Evolutionary conservation across 2,113 vertebrate genomes (phyloP).

Genomic region (Chaetorhynchus papuensis): DNA sequence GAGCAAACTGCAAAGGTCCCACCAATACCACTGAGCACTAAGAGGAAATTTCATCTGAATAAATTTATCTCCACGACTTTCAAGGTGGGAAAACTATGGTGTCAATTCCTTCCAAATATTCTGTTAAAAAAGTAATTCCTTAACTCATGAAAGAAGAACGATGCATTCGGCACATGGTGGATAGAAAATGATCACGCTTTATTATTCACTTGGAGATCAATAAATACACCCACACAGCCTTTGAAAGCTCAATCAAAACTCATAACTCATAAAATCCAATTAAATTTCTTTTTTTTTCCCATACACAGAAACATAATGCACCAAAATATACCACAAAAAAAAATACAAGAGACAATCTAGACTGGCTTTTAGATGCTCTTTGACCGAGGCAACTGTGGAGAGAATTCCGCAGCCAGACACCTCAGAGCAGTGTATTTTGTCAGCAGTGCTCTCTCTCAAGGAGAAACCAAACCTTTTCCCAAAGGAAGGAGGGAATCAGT

Average conservation of each 20-base stretch:
- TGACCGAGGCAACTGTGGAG: neutral
- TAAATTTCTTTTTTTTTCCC: neutral
- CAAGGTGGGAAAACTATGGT: neutral
- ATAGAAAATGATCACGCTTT: neutral
- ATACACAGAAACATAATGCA: neutral
- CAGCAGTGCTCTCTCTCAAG: neutral
- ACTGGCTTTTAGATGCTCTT: neutral
- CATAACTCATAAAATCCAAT: neutral
- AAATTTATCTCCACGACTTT: rapidly evolving
- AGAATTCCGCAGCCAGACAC: neutral
- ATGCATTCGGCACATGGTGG: neutral
- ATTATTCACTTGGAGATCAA: neutral
- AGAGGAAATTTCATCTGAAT: neutral
- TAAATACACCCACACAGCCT: neutral
- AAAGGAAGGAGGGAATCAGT: neutral
- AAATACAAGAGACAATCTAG: neutral
- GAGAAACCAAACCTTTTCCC: neutral
- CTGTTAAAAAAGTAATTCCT: neutral
- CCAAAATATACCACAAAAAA: neutral
- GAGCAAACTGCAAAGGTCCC: neutral
- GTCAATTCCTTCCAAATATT: neutral
- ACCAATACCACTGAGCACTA: neutral
- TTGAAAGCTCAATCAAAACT: neutral
- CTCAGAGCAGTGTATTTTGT: neutral
- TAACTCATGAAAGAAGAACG: neutral